Conservation (phyloP, 2,113 vertebrate species). For the Crotophaga sulcirostris region DNA sequence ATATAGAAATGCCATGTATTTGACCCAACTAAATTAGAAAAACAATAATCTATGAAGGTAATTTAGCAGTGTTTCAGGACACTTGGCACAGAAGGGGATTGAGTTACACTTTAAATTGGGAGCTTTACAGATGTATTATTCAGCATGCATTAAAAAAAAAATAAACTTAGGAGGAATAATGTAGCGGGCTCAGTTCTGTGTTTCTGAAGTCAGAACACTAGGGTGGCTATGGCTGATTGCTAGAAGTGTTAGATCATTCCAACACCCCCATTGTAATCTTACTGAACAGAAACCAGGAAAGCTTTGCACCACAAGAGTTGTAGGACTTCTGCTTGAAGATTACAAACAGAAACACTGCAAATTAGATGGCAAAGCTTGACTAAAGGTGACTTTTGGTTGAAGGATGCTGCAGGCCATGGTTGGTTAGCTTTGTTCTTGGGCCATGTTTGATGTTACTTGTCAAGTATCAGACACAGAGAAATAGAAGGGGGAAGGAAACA, state of each 20-base stretch:
- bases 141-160: not conserved
- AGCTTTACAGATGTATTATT: not conserved
- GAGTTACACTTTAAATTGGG: slow-evolving; percentile 4
- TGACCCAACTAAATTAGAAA: slow-evolving; percentile 12
- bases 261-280: not conserved
- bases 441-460: slow-evolving; percentile 6
- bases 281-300: not conserved
- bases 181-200: not conserved
- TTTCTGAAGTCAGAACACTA: not conserved
- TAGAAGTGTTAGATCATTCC: not conserved
- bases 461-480: not conserved
- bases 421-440: slow-evolving; percentile 26
- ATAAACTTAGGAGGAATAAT: not conserved
- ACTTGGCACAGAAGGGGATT: not conserved
- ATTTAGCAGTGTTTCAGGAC: slow-evolving; percentile 16
- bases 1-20: not conserved
- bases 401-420: slow-evolving; percentile 24
- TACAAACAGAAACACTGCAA: not conserved
- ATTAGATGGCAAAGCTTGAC: not conserved
- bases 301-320: not conserved
- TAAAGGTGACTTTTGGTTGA: slow-evolving; percentile 35
- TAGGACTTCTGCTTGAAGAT: slow-evolving; percentile 6
- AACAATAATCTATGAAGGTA: not conserved
- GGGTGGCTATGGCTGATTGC: not conserved
- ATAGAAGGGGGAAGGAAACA: not conserved